Base-by-base conservation (phyloP, 2,888 invertebrate species). In the Caenorhabditis imperialis region DNA sequence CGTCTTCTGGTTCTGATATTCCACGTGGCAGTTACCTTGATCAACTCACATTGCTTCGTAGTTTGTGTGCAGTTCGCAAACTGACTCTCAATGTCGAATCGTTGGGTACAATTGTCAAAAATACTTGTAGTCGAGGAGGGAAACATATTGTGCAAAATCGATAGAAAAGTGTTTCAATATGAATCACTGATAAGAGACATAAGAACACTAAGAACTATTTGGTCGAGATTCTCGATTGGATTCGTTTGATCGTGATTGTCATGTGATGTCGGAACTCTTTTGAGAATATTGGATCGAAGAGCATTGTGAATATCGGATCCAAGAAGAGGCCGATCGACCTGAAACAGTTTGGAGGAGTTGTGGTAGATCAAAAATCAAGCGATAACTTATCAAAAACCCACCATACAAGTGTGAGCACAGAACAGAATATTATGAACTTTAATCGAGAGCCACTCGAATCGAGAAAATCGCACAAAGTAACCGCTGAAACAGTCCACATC, bases 351-450 rank as follows among this genome's bases (percentile, higher is more conserved):
- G 14, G 14, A 10, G 8, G 37, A 37, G n/a, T 3, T 37, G 14
- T 5, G 8, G 14, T n/a, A 4, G 14, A n/a, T 42, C 42, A 18
- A 16, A 20, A 3, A 22, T 44, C 18, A 23, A 16, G 2, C 25
- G 14, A 7, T 23, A 23, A 45, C 22, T 8, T 16, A 45, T 16
- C 3, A 22, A 47, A 7, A 10, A 35, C 7, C 8, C n/a, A 51
- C 65, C 65, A 65, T 48, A 65, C 40, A 48, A 65, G 65, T 23
- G 65, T 65, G 42, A 65, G 23, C 25, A 65, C 30, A 3, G 42
- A 42, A 10, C 48, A 65, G n/a, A 42, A 65, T 22, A 65, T 55
- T 5, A 65, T 48, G 18, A 55, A 55, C 42, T 48, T 40, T 7
- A 65, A 50, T 3, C 65, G 55, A n/a, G 48, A 48, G 1, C 42